Evolutionary conservation across 2,113 vertebrate species (phyloP).

Genomic region (Neodontobutis hainanensis): DNA sequence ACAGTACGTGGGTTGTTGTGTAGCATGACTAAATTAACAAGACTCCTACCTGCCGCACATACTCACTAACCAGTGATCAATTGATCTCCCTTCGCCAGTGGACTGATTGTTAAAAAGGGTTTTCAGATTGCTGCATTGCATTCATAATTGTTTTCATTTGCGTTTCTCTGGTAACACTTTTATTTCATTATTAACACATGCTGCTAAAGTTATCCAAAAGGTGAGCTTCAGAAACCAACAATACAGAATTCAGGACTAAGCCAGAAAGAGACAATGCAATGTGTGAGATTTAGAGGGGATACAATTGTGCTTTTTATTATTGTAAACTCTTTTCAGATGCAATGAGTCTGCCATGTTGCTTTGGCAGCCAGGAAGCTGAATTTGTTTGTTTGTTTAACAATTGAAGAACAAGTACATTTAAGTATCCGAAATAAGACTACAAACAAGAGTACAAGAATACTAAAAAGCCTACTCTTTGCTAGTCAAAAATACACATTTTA

Average conservation of each 20-base stretch:
- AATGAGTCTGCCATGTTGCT: background rate
- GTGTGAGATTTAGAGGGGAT: background rate
- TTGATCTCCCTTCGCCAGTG: constrained; percentile 32
- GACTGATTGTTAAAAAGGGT: constrained; percentile 26
- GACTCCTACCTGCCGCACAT: constrained; percentile 12
- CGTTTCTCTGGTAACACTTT: constrained; percentile 15
- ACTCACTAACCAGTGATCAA: constrained; percentile 11
- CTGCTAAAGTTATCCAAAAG: constrained; percentile 5
- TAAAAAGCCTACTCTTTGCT: no score
- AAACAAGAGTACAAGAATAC: no score
- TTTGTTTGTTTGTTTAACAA: no score
- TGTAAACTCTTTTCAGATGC: background rate
- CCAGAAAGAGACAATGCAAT: background rate
- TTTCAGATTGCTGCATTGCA: constrained; percentile 22
- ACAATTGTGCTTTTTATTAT: background rate
- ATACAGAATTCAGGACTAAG: background rate
- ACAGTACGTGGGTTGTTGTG: constrained; percentile 30
- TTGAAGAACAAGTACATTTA: no score
- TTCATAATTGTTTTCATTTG: constrained; percentile 2
- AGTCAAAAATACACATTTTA: no score
- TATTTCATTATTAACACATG: constrained; percentile 8
- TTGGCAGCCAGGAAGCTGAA: no score
- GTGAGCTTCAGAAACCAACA: background rate
- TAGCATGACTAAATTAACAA: constrained; percentile 40
- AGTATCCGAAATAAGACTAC: no score